These are phyloP conservation scores for Ceyx melanurus DNA, from an alignment of 2,113 vertebrate species.

Conservation along the genomic window DNA sequence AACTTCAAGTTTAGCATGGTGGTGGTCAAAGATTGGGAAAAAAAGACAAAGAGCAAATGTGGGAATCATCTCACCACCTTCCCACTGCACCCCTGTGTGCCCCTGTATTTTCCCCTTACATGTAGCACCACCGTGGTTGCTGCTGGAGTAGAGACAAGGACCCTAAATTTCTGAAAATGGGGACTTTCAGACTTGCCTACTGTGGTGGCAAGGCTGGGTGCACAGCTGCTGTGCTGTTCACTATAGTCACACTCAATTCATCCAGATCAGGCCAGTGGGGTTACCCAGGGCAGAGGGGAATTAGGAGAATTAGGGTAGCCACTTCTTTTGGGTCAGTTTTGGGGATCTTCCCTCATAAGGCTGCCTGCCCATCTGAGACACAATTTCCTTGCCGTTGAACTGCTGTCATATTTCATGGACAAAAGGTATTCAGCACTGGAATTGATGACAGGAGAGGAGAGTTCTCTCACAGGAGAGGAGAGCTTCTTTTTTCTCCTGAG, in stretches of 20 bases:
- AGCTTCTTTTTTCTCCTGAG: neutral
- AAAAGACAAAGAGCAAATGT: neutral
- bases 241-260: rapidly evolving
- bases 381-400: neutral
- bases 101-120: neutral
- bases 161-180: neutral
- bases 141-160: neutral
- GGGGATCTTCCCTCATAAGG: neutral
- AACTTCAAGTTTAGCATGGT: rapidly evolving
- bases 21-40: neutral
- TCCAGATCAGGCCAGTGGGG: rapidly evolving
- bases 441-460: neutral
- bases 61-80: neutral
- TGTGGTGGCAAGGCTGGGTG: rapidly evolving
- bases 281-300: neutral
- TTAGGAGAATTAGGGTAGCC: neutral
- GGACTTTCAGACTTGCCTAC: neutral
- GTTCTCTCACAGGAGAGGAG: neutral
- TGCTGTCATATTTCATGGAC: neutral
- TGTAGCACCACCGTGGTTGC: neutral
- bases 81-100: rapidly evolving
- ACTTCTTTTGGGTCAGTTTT: neutral
- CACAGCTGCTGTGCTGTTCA: rapidly evolving
- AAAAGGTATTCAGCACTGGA: neutral
- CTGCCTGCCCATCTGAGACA: neutral